These are phyloP conservation scores for Lepeophtheirus salmonis DNA, from an alignment of 1,140 invertebrate species.

Conservation along the genomic window DNA sequence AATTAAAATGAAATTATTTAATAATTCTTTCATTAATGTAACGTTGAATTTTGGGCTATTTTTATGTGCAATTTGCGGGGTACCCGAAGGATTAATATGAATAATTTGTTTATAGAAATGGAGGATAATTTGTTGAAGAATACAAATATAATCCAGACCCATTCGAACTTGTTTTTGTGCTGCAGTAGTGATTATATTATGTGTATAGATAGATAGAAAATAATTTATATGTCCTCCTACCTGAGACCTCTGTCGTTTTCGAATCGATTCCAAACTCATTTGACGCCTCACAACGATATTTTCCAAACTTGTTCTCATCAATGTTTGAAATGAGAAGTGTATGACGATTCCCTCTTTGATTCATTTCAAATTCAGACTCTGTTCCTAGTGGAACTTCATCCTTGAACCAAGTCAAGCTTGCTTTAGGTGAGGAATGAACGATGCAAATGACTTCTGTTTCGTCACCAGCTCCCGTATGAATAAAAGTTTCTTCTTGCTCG, in stretches of 20 bases:
- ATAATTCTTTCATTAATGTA: too few relatives aligned
- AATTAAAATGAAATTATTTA: too few relatives aligned
- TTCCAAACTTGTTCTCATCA: neutral
- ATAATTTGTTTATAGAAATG: too few relatives aligned
- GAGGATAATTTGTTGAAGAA: too few relatives aligned
- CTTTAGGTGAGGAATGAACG: constrained; percentile 6
- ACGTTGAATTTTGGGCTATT: too few relatives aligned
- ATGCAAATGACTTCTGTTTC: constrained; percentile 10
- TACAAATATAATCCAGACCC: too few relatives aligned
- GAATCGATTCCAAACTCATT: neutral
- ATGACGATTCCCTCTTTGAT: neutral
- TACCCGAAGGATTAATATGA: too few relatives aligned
- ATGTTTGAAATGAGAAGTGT: neutral
- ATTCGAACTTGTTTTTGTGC: too few relatives aligned
- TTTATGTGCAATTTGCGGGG: too few relatives aligned
- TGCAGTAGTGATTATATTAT: too few relatives aligned
- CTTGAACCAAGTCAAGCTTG: constrained; percentile 1
- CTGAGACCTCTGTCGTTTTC: constrained; percentile 3
- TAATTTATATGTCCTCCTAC: neutral
- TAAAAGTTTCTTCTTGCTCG: constrained; percentile 16
- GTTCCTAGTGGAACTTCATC: neutral
- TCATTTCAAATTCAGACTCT: neutral
- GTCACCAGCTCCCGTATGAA: constrained; percentile 9
- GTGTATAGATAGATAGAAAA: too few relatives aligned
- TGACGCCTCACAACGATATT: neutral